phyloP scores from a whole-genome alignment of 1,140 invertebrate species.

The Ceratosolen fusciceps region DNA sequence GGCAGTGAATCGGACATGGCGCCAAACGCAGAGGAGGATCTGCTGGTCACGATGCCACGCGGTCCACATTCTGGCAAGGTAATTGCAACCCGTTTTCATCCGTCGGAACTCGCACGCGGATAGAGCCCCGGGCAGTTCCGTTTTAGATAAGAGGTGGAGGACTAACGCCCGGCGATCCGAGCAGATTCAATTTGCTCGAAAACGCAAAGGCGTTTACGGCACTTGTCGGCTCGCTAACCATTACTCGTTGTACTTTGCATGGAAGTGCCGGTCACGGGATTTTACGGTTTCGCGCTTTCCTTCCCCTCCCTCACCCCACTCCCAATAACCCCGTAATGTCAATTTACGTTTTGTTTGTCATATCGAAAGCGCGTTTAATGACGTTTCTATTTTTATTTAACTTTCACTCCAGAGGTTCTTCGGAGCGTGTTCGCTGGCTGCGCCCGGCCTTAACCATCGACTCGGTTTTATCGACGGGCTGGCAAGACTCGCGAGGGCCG shows the following conservation, averaged over 20 bases:
- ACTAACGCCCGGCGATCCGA: background rate
- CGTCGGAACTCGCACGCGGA: background rate
- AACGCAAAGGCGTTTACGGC: background rate
- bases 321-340: background rate
- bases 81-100: conserved; percentile 32
- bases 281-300: background rate
- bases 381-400: background rate
- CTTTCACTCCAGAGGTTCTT: background rate
- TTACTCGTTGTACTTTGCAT: background rate
- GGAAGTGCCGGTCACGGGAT: background rate
- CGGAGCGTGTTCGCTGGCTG: too few relatives aligned
- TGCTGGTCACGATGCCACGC: conserved; percentile 66
- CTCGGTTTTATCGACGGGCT: too few relatives aligned
- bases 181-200: background rate
- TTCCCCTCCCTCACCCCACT: too few relatives aligned
- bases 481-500: too few relatives aligned
- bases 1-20: conserved; percentile 69
- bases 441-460: too few relatives aligned
- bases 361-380: background rate
- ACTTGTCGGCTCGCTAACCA: background rate
- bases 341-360: background rate
- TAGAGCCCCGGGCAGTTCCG: too few relatives aligned
- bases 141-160: background rate
- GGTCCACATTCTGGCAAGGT: conserved; percentile 66
- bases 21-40: conserved; percentile 70